Evolutionary conservation across 2,797 vertebrate species (phyloP).

Genomic region (Parambassis ranga): DNA sequence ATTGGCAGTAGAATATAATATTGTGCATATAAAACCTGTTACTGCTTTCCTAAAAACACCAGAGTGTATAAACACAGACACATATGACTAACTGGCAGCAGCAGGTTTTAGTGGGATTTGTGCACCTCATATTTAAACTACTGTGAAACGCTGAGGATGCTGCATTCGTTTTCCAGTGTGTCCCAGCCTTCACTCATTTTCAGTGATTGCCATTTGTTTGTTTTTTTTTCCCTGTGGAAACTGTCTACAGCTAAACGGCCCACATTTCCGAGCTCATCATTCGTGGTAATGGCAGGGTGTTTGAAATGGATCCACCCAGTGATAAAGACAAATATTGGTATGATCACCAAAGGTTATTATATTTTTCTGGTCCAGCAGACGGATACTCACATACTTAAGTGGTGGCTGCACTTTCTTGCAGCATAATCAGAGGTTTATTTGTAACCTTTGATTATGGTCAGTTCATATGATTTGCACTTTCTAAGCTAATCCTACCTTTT

Average conservation of each 20-base stretch:
- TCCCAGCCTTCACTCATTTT: neutral
- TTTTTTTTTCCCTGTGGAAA: constrained; percentile 23
- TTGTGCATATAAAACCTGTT: no score
- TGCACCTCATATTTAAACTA: neutral
- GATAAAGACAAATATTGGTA: constrained; percentile 59
- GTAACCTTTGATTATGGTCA: constrained; percentile 55
- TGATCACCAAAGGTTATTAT: constrained; percentile 56
- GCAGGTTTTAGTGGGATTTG: constrained; percentile 23
- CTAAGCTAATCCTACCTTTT: constrained; percentile 29
- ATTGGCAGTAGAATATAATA: no score
- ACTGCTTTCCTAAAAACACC: no score
- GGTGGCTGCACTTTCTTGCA: constrained; percentile 41
- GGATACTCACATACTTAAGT: constrained; percentile 59
- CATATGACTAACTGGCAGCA: constrained; percentile 10
- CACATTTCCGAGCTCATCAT: constrained; percentile 41
- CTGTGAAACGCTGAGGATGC: neutral
- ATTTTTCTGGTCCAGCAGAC: constrained; percentile 64
- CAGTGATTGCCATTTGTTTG: neutral
- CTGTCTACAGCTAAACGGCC: constrained; percentile 3
- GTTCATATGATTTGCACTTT: constrained; percentile 43
- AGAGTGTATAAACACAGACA: neutral
- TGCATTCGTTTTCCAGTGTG: neutral
- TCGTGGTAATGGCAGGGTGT: constrained; percentile 47
- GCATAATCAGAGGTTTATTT: constrained; percentile 59
- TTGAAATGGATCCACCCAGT: constrained; percentile 52